These are phyloP conservation scores for Microplitis deprimator DNA, from an alignment of 2,888 invertebrate genomes.

Conservation along the genomic window DNA sequence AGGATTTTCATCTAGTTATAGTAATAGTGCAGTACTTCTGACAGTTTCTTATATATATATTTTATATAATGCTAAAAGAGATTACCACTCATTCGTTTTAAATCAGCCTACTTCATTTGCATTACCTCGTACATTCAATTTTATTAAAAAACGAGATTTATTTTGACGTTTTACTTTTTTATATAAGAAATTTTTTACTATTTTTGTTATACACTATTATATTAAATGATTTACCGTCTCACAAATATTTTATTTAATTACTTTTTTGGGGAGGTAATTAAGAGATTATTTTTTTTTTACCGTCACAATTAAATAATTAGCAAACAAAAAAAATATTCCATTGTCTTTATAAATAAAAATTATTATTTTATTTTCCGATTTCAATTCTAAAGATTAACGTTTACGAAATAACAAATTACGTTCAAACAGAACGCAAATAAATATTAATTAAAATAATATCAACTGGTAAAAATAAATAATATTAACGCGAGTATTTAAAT, in stretches of 20 bases:
- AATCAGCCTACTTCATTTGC: neutral
- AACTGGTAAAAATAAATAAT: neutral
- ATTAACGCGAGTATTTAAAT: neutral
- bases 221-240: neutral
- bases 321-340: neutral
- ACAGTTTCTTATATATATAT: neutral
- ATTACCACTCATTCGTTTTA: neutral
- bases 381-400: neutral
- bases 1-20: constrained; percentile 13
- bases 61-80: neutral
- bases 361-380: neutral
- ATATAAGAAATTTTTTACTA: too few species aligned
- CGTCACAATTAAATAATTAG: neutral
- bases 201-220: neutral
- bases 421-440: neutral
- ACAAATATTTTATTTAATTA: neutral
- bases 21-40: neutral
- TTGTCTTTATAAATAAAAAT: neutral
- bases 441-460: neutral
- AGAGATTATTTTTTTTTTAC: neutral
- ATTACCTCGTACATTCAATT: neutral
- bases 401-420: neutral
- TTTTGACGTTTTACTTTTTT: too few species aligned
- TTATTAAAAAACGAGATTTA: too few species aligned
- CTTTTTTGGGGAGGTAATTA: neutral